Evolutionary conservation across 1,140 invertebrate genomes (phyloP), one percentile per base, ranked within the genome.

Genomic region (Saxidomus purpurata): DNA sequence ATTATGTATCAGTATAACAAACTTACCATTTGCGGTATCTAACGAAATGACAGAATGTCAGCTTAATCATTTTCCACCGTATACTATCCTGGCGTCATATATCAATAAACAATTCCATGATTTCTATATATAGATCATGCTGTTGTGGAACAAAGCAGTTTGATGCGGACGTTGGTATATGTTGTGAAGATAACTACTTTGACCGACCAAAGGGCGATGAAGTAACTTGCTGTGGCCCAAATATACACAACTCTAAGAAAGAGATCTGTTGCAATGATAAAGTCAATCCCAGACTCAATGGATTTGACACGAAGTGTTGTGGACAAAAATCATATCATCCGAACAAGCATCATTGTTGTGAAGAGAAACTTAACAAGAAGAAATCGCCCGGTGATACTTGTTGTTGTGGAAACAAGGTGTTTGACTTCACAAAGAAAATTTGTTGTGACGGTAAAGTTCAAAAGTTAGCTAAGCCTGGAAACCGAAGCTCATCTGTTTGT

Each of bases 401-500:
- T 31, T 89, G 87, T 49, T 89, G 87, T 40, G 79, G 40, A 15
- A 74, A 49, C 17, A 28, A 11, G 8, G 81, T 63, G 9, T 77
- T 76, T 43, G 81, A 89, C 47, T 52, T 61, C n/a, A 22, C 59
- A 22, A 82, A 52, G 22, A 8, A 74, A n/a, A 49, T 84, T 22
- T 89, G 87, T 38, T 89, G 87, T 43, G 87, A 89, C 31, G 80
- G 80, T 36, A 55, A 81, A 34, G 77, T 88, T 1, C 63, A 38
- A 17, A 49, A 77, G 8, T 38, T 80, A 17, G 43, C 69, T n/a
- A 59, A 82, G 38, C 4, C 79, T 43, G 87, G 87, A 22, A 59
- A 59, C 4, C 31, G 79, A 34, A 84, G 31, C 17, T 61, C 69
- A 3, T 77, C 80, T 6, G 80, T 83, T 28, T 89, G 87, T 25